Conservation (phyloP, 2,888 invertebrate species). For the Plagiodera versicolora region DNA sequence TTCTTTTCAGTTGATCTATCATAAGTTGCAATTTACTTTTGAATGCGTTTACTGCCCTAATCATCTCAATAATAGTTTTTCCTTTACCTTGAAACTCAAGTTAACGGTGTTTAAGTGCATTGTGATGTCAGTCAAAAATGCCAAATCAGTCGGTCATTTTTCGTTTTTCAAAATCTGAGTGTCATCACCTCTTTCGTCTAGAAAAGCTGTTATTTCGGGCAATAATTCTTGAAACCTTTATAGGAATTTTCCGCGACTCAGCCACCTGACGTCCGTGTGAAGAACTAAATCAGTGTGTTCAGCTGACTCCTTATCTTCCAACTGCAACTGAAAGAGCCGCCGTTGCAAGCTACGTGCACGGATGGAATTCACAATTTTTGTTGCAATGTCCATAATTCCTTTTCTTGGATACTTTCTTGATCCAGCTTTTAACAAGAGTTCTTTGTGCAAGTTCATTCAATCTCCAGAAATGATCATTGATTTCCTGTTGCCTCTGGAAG, state of each 20-base stretch:
- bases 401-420: no score
- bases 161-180: conserved; percentile 28
- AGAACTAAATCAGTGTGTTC: conserved; percentile 21
- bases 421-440: conserved; percentile 28
- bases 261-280: conserved; percentile 21
- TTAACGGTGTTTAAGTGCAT: conserved; percentile 5
- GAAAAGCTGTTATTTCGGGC: conserved; percentile 32
- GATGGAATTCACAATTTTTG: conserved; percentile 21
- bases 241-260: conserved; percentile 30
- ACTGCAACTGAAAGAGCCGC: conserved; percentile 18
- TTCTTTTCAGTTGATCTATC: conserved; percentile 30
- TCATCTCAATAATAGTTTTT: conserved; percentile 10
- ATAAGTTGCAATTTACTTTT: conserved; percentile 28
- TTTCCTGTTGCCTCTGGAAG: no score
- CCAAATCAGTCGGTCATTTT: conserved; percentile 20
- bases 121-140: conserved; percentile 5
- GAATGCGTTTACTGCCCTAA: conserved; percentile 25
- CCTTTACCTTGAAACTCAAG: conserved; percentile 11
- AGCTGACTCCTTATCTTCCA: conserved; percentile 17
- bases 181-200: conserved; percentile 32
- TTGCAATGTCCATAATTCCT: conserved; percentile 14
- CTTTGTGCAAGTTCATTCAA: conserved; percentile 28
- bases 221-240: conserved; percentile 34
- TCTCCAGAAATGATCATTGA: no score
- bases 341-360: conserved; percentile 22